phyloP scores from a whole-genome alignment of 2,113 vertebrate species.

The Archocentrus centrarchus region DNA sequence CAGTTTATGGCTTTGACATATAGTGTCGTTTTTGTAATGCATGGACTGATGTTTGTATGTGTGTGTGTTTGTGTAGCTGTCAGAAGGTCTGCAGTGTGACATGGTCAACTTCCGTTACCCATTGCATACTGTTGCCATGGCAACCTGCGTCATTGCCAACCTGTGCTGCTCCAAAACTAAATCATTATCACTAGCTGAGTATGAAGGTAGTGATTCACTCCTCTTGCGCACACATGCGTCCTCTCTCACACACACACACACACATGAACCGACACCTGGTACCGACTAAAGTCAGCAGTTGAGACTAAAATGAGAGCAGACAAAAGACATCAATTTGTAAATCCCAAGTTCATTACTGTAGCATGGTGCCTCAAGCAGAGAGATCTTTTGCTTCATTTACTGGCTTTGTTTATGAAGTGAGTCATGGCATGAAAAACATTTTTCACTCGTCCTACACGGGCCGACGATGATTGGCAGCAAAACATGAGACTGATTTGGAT shows the following conservation, averaged over 20 bases:
- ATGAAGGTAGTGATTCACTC: slow-evolving; percentile 69
- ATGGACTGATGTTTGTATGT: neutral
- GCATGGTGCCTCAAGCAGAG: slow-evolving; percentile 20
- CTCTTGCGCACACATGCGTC: slow-evolving; percentile 23
- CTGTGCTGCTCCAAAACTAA: slow-evolving; percentile 64
- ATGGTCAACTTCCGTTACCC: slow-evolving; percentile 53
- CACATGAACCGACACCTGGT: slow-evolving; percentile 29
- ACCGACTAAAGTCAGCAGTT: slow-evolving; percentile 36
- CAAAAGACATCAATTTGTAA: slow-evolving; percentile 50
- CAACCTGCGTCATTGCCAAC: slow-evolving; percentile 71
- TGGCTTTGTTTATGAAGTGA: slow-evolving; percentile 56
- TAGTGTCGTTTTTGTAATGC: neutral
- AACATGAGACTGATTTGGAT: slow-evolving; percentile 16
- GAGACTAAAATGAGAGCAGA: slow-evolving; percentile 23
- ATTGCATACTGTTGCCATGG: slow-evolving; percentile 66
- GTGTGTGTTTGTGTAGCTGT: slow-evolving; percentile 17
- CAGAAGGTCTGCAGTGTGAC: slow-evolving; percentile 48
- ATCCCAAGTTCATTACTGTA: slow-evolving; percentile 44
- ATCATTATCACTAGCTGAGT: slow-evolving; percentile 68
- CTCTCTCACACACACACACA: neutral
- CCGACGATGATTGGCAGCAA: slow-evolving; percentile 54
- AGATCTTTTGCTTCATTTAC: slow-evolving; percentile 36
- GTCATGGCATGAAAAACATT: slow-evolving; percentile 35
- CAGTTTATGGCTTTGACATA: neutral
- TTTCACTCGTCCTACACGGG: slow-evolving; percentile 14